Base-by-base conservation (phyloP, 1,140 invertebrate genomes). In the Augochlora pura region DNA sequence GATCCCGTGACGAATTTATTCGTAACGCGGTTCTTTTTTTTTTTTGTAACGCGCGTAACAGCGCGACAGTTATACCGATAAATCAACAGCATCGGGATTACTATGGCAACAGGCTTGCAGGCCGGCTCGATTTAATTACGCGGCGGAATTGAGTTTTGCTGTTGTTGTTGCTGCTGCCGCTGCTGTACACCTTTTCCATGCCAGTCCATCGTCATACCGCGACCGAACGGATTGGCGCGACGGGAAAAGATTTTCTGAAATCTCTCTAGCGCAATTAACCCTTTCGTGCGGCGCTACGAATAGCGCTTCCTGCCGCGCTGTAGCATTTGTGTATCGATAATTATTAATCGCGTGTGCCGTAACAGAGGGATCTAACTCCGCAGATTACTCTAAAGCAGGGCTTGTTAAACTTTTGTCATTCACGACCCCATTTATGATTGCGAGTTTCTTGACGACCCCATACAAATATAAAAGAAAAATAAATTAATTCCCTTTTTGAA, bases 1-100 rank as follows among this genome's bases (percentile, higher is more conserved):
- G 64, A 66, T 46, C 64, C 39, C 39, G n/a, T 46, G 39, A 23
- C 39, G 64, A 39, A 66, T 66, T 46, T 46, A 66, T 46, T 66
- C 64, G 39, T 23, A n/a, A 66, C 39, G 10, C 7, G 12, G n/a
- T 5, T 46, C 25, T 66, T 65, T 12, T 25, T 46, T 49, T 66
- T 65, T 12, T 25, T 46, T 14, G 64, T 5, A 46, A 46, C 39
- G 12, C 21, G 21, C 7, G 39, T 6, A 16, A 25, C 38, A 9
- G 2, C 16, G 27, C 14, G 27, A 27, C 39, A 32, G 38, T 65
- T 42, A 38, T 10, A 42, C 38, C 63, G 63, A 65, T 65, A 42
- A 65, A 65, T 65, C 63, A 64, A 63, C 62, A n/a, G 18, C 25
- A 18, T 21, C n/a, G 54, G 54, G 18, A 57, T 57, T n/a, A n/a